Base-by-base conservation (phyloP, 1,140 invertebrate genomes). In the Apis cerana region DNA sequence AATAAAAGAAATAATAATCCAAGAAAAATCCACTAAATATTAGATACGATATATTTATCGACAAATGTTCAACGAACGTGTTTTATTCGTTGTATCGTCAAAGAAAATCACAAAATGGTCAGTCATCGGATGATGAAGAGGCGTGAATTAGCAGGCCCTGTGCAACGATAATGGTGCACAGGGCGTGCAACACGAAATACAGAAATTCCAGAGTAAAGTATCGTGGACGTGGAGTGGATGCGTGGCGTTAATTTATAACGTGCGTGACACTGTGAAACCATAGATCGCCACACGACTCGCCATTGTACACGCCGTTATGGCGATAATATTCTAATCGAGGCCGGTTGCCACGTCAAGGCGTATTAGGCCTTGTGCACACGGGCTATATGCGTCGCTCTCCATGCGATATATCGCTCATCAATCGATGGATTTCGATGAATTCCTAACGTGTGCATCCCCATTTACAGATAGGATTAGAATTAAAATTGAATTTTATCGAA, bases 321-420 rank as follows among this genome's bases (percentile, higher is more conserved):
- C 72, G 83, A 82, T 84, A 88, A 87, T 88, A 88, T 88, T 72
- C 85, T 88, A 87, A 88, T 88, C 85, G 75, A 15, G 43, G 59
- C 21, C 65, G 79, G 80, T 83, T 50, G 68, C 62, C 50, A 59
- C 61, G 70, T 65, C 70, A 75, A 54, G 21, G 11, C 50, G 71
- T 17, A 52, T 81, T 81, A 81, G 11, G 43, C 27, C 33, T 15
- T 17, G 9, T 33, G 23, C 62, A 64, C 27, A 64, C 1, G 27
- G 62, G 2, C 23, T 9, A 33, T 27, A 33, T 17, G 62, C 23
- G 23, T 64, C 62, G 23, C 27, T 64, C 33, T 33, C 33, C 4
- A 7, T 43, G 33, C 33, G 33, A 43, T 43, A 43, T 33, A 33
- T 33, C 4, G 33, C 33, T 33, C 33, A 3, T 43, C 33, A 43